These are phyloP conservation scores for Ormia ochracea DNA, from an alignment of 2,888 invertebrate genomes.

Conservation along the genomic window DNA sequence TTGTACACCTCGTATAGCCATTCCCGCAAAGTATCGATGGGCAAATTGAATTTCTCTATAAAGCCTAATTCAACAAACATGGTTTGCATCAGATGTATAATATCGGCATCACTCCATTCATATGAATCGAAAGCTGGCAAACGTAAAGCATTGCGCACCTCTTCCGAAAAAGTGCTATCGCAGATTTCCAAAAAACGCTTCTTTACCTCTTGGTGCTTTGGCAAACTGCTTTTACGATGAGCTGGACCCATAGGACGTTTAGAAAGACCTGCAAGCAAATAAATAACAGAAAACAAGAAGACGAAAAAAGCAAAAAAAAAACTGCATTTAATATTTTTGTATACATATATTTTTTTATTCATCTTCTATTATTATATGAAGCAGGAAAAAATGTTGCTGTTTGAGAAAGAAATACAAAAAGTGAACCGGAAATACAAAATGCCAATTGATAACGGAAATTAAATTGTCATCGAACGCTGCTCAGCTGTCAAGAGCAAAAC, in stretches of 20 bases:
- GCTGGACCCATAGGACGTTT: constrained; percentile 76
- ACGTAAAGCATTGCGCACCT: constrained; percentile 76
- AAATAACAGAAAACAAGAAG: constrained; percentile 30
- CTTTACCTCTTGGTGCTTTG: constrained; percentile 77
- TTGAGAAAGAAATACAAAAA: not conserved
- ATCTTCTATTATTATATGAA: not conserved
- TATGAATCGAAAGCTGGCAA: constrained; percentile 84
- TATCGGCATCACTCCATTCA: constrained; percentile 89
- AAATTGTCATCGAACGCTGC: constrained; percentile 59
- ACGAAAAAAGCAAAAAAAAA: not conserved
- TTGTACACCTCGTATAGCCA: constrained; percentile 87
- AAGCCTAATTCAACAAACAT: constrained; percentile 89
- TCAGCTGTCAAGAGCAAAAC: not conserved
- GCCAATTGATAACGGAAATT: constrained; percentile 63
- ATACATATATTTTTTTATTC: not conserved
- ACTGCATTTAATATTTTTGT: not conserved
- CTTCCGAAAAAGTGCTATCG: constrained; percentile 77
- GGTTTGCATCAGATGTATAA: constrained; percentile 85
- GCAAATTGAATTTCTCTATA: constrained; percentile 85
- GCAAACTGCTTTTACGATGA: constrained; percentile 77
- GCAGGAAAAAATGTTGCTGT: not conserved
- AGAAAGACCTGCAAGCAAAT: constrained; percentile 73
- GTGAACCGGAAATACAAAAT: constrained; percentile 46
- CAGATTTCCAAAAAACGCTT: constrained; percentile 77
- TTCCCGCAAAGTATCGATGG: constrained; percentile 82